Conservation (phyloP, 2,113 vertebrate species). For the Eudorcas thomsonii region DNA sequence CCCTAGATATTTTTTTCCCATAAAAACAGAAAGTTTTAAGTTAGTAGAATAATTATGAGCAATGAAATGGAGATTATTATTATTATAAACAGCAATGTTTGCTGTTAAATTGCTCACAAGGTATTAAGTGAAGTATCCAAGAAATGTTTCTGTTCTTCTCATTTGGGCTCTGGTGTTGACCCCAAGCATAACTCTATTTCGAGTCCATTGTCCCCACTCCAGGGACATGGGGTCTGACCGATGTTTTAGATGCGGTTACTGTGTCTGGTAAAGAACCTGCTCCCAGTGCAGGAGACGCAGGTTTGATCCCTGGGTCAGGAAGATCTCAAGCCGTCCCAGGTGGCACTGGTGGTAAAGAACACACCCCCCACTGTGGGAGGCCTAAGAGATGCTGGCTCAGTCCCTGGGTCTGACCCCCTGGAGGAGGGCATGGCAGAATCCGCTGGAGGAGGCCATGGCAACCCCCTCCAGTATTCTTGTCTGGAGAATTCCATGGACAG, state of each 20-base stretch:
- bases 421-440: not conserved
- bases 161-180: not conserved
- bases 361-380: not conserved
- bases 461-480: not conserved
- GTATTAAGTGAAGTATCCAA: not conserved
- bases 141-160: not conserved
- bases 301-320: not conserved
- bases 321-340: not conserved
- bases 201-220: no score
- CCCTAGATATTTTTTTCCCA: not conserved
- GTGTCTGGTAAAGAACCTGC: not conserved
- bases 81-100: not conserved
- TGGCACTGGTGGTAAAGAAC: not conserved
- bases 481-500: not conserved
- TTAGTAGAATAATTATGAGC: not conserved
- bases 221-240: no score
- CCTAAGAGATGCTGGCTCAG: not conserved
- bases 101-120: not conserved
- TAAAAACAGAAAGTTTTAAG: not conserved
- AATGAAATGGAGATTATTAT: not conserved
- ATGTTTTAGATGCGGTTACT: not conserved
- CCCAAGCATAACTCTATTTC: no score
- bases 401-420: not conserved
- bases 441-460: not conserved
- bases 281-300: not conserved